Evolutionary conservation across 2,113 vertebrate genomes (phyloP).

Genomic region (Tragelaphus buxtoni): DNA sequence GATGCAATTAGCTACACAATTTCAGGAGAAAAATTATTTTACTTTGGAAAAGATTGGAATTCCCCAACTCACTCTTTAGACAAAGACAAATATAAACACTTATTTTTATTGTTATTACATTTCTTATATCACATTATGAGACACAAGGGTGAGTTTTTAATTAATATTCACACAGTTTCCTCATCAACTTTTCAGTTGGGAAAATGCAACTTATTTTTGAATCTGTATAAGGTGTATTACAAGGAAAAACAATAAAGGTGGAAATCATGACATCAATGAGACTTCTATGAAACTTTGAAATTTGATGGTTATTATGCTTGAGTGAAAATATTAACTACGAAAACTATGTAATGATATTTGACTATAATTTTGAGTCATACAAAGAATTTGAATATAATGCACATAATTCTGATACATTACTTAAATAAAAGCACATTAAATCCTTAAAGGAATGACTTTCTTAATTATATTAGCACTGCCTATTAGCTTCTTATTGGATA

Average conservation of each 20-base stretch:
- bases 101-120: not conserved
- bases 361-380: not conserved
- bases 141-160: not conserved
- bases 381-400: accelerated
- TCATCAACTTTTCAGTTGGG: not conserved
- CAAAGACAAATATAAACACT: not conserved
- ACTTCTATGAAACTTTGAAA: not conserved
- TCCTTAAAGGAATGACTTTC: not conserved
- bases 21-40: not conserved
- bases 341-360: not conserved
- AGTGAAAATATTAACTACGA: not conserved
- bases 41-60: not conserved
- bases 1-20: not conserved
- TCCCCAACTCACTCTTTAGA: not conserved
- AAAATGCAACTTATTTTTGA: not conserved
- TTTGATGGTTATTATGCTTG: not conserved
- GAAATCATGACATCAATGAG: not conserved
- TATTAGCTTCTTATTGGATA: not conserved
- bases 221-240: not conserved
- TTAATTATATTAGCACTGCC: not conserved
- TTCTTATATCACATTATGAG: not conserved
- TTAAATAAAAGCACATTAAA: not conserved
- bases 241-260: not conserved
- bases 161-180: not conserved
- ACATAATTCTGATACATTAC: not conserved